Base-by-base conservation (phyloP, 2,113 vertebrate genomes). In the Alligator sinensis region DNA sequence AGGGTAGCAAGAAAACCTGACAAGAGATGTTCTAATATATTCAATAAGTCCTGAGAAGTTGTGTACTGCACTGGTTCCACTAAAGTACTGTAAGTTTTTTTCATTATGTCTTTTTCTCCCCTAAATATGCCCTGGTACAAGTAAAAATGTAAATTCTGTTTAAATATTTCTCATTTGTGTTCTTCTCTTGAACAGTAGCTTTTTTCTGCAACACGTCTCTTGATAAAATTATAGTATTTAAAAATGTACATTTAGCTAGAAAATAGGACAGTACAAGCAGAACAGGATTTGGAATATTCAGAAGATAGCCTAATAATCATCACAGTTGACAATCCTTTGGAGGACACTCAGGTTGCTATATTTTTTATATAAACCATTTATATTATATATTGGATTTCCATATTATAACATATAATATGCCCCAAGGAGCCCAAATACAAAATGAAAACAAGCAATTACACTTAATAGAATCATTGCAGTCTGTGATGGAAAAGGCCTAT, bases 281-380 rank as follows among this genome's bases (percentile, higher is more conserved):
- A 74, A 25, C 83, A 82, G 61, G 82, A 82, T 55, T 85, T 78
- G 18, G 75, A 75, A 66, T 61, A 47, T 55, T 85, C 82, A 70
- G 90, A 55, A 80, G 34, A 28, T 77, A 80, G 54, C 59, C 72
- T 87, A 88, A 70, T 72, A 58, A 47, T 80, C 66, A 80, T 82
- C 62, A 61, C 61, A 57, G 28, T 60, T 34, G 90, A 21, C 58
- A 84, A 38, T 86, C 66, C 16, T 74, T 74, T 74, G 70, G 68
- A 70, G 59, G 77, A 68, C 66, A 91, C 83, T 91, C 78, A 21
- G 18, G 30, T 81, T 86, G 68, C 82, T 80, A 27, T n/a, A 13
- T 90, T 90, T 79, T 76, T 86, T 91, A 86, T 76, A 87, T 91
- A 91, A 68, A 87, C 84, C 82, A 74, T 64, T 62, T 61, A 62